These are phyloP conservation scores for Tiliacea aurago DNA, from an alignment of 2,888 invertebrate species.

Conservation along the genomic window DNA sequence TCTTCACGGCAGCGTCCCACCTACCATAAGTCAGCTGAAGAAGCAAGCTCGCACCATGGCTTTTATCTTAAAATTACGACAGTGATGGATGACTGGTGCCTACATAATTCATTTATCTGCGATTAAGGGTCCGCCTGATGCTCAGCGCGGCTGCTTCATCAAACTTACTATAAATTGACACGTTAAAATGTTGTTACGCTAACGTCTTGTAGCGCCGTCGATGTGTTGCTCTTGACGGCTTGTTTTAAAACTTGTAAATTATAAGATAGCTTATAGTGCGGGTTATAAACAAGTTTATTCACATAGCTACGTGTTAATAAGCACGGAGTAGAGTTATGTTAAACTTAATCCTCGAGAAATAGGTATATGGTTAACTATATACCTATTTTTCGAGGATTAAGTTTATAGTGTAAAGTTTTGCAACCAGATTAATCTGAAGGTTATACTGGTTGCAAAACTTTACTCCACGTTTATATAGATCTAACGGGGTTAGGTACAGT, in stretches of 20 bases:
- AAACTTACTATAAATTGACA: constrained; percentile 74
- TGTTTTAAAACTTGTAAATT: constrained; percentile 11
- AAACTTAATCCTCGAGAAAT: too few relatives aligned
- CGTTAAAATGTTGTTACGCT: constrained; percentile 69
- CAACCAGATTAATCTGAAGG: neutral
- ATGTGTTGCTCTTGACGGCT: constrained; percentile 26
- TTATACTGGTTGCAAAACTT: neutral
- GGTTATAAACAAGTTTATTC: neutral
- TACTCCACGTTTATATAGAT: neutral
- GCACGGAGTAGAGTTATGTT: too few relatives aligned
- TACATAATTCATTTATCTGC: constrained; percentile 86
- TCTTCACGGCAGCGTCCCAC: constrained; percentile 32
- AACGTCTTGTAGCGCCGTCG: constrained; percentile 54
- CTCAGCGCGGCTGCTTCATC: constrained; percentile 67
- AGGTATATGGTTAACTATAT: too few relatives aligned
- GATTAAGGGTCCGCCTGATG: constrained; percentile 77
- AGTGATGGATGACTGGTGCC: constrained; percentile 82
- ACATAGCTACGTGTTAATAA: neutral
- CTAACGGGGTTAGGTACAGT: neutral
- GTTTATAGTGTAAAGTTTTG: too few relatives aligned
- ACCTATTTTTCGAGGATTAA: too few relatives aligned
- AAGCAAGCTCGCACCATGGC: constrained; percentile 75
- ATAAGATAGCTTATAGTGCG: neutral
- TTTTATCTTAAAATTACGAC: constrained; percentile 87
- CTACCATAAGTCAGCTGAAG: constrained; percentile 60